These are phyloP conservation scores for Chelon auratus DNA, from an alignment of 2,797 vertebrate species.

Conservation along the genomic window DNA sequence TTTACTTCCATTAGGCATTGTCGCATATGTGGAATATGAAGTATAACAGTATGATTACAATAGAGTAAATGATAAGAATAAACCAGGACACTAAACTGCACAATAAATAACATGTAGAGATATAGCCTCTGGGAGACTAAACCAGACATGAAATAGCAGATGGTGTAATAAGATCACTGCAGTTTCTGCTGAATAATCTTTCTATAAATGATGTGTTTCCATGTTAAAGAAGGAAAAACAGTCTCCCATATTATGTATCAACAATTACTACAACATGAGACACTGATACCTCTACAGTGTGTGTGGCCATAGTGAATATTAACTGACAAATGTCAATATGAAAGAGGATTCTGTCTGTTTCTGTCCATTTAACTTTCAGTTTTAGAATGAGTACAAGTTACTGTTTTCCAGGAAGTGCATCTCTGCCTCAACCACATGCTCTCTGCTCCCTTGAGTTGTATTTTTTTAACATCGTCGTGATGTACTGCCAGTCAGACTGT, in stretches of 20 bases:
- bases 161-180: not conserved
- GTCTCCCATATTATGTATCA: not conserved
- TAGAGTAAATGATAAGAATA: not conserved
- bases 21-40: not conserved
- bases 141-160: not conserved
- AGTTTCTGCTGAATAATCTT: not conserved
- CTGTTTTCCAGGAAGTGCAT: not conserved
- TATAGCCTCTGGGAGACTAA: not conserved
- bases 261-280: not conserved
- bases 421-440: slow-evolving; percentile 6
- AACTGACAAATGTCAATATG: not conserved
- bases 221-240: not conserved
- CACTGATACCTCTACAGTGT: not conserved
- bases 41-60: not conserved
- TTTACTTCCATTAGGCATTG: not conserved
- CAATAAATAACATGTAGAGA: not conserved
- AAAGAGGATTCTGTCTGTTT: not conserved
- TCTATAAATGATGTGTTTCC: not conserved
- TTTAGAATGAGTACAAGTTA: not conserved
- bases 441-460: not conserved
- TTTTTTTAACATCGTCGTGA: slow-evolving; percentile 35
- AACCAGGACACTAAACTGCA: not conserved
- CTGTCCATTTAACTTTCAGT: not conserved
- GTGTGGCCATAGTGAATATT: not conserved
- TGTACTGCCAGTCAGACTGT: slow-evolving; percentile 26